Base-by-base conservation (phyloP, 2,113 vertebrate genomes). In the Nycticryphes semicollaris region DNA sequence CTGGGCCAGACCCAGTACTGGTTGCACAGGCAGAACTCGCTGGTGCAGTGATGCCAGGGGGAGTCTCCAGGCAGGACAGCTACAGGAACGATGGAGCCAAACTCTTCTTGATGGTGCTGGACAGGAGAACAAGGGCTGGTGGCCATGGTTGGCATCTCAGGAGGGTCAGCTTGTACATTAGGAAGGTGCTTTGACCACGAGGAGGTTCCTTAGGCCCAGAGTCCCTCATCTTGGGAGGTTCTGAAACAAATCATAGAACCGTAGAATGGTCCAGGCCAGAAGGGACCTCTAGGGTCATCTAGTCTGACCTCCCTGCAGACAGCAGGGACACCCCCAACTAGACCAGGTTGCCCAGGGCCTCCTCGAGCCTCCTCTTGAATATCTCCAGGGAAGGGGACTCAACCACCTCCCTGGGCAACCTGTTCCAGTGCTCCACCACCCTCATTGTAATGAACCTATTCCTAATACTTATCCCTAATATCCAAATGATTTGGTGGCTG, bases 1-100 rank as follows among this genome's bases (percentile, higher is more conserved):
- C 30, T 5, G 27, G 31, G 7, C 10, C 25, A 31, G 45, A 50
- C 6, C 0, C 6, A 19, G 33, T 1, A 2, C 1, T n/a, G 20
- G 53, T 31, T 53, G 51, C 45, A 7, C 76, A 17, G 47, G 48
- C n/a, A 23, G 54, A 6, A 2, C 24, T 9, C 5, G 9, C 20
- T 17, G 6, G n/a, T 4, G 64, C 8, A 9, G 45, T 2, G 39
- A 8, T 10, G 30, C 2, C 59, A 31, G 67, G 35, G 16, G n/a
- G 6, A 18, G 73, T 70, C n/a, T 23, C 45, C n/a, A 4, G 60
- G 35, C 4, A 5, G 27, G 45, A 27, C 60, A 41, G n/a, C 31
- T 54, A 27, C 17, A 56, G 57, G 57, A 77, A n/a, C 0, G 2
- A 10, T 7, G 21, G 51, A 59, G 35, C 43, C 69, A 77, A 50